phyloP scores from a whole-genome alignment of 2,797 vertebrate genomes.

The Phalloptychus januarius region DNA sequence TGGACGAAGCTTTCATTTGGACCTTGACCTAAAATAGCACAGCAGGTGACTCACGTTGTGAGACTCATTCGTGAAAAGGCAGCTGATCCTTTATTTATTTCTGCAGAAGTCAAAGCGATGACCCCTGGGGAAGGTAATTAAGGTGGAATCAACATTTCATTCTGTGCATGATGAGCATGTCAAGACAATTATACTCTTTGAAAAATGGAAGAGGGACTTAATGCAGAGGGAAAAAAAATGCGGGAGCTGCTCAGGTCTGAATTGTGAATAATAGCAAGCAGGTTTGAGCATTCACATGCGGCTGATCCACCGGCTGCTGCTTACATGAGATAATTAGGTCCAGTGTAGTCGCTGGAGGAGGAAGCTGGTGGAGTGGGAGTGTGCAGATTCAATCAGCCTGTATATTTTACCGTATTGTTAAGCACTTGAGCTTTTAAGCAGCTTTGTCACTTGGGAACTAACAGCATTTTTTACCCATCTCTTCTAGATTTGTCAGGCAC shows the following conservation, averaged over 20 bases:
- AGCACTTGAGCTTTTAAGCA: slow-evolving; percentile 57
- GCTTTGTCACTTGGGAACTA: slow-evolving; percentile 59
- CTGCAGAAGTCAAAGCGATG: slow-evolving; percentile 60
- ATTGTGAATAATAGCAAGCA: slow-evolving; percentile 58
- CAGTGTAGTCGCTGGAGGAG: slow-evolving; percentile 57
- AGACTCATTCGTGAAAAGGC: slow-evolving; percentile 31
- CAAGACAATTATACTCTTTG: slow-evolving; percentile 58
- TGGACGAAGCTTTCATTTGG: slow-evolving; percentile 47
- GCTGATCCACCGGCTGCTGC: slow-evolving; percentile 62
- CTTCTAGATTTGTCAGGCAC: slow-evolving; percentile 54
- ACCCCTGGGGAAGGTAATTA: slow-evolving; percentile 75
- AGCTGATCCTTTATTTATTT: slow-evolving; percentile 61
- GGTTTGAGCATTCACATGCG: slow-evolving; percentile 54
- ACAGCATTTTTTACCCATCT: slow-evolving; percentile 56
- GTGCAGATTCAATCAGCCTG: slow-evolving; percentile 65
- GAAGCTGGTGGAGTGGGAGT: slow-evolving; percentile 66
- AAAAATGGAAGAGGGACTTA: slow-evolving; percentile 27
- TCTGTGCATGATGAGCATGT: slow-evolving; percentile 64
- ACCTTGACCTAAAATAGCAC: slow-evolving; percentile 49
- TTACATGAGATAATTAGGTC: slow-evolving; percentile 75
- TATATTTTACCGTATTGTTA: slow-evolving; percentile 57
- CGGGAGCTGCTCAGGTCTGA: slow-evolving; percentile 42
- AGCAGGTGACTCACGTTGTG: slow-evolving; percentile 27
- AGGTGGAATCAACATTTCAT: slow-evolving; percentile 71
- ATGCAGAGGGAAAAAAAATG: slow-evolving; percentile 42